Percentiles rank a stretch among this genome's conserved stretches.
These are phyloP conservation scores for Microtus ochrogaster DNA, from an alignment of 2,113 vertebrate genomes.

Conservation along the genomic window DNA sequence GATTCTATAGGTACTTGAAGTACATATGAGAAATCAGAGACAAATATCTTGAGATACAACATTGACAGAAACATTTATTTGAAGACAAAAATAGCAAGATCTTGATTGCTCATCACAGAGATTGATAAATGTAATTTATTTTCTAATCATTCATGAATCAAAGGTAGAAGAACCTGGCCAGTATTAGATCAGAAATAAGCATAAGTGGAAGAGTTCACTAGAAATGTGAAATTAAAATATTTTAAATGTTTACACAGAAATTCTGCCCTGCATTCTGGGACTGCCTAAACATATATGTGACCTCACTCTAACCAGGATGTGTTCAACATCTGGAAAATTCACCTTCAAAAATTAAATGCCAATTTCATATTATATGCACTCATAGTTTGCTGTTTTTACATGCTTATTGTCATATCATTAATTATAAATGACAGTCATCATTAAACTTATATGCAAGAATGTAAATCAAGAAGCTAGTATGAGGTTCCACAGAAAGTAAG, in stretches of 20 bases:
- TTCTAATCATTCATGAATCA: neutral
- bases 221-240: neutral
- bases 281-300: fast-evolving
- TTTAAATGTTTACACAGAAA: neutral
- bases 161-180: neutral
- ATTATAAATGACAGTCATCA: neutral
- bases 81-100: neutral
- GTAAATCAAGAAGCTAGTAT: neutral
- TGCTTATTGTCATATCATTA: neutral
- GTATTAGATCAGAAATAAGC: neutral
- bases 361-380: neutral
- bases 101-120: neutral
- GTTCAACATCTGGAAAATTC: neutral
- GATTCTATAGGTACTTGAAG: neutral
- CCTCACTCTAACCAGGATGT: neutral
- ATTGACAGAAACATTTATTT: neutral
- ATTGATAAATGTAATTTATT: neutral
- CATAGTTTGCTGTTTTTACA: neutral
- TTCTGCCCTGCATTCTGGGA: neutral
- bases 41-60: neutral
- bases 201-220: neutral
- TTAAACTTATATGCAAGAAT: neutral
- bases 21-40: neutral
- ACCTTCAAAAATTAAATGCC: neutral
- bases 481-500: neutral